Percentiles rank a stretch among this genome's conserved stretches.
These are phyloP conservation scores for Pelagia noctiluca DNA, from an alignment of 30 jellyfish, hydroid and myxozoan genomes.

Conservation along the genomic window DNA sequence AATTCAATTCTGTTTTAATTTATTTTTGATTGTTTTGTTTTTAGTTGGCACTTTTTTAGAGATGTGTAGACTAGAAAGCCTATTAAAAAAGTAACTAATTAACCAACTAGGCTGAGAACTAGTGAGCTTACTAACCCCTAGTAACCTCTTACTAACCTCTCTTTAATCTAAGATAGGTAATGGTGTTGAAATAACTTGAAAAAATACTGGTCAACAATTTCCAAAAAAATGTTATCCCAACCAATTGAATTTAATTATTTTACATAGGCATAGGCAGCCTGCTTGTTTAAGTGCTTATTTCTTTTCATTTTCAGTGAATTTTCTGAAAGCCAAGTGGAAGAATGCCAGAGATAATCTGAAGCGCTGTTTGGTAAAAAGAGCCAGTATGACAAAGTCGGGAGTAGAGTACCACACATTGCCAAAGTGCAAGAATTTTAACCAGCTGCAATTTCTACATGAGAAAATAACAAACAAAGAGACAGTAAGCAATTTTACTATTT, in stretches of 20 bases:
- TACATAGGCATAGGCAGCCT: background rate
- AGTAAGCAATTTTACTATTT: background rate
- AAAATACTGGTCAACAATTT: too few relatives aligned
- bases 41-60: background rate
- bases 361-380: background rate
- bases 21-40: background rate
- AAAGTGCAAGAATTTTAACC: background rate
- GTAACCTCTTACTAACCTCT: too few relatives aligned
- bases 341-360: too few relatives aligned
- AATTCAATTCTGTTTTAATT: background rate
- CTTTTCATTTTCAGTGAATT: background rate
- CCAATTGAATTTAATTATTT: constrained; percentile 1
- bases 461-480: background rate
- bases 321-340: constrained; percentile 6
- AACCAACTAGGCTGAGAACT: too few relatives aligned
- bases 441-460: too few relatives aligned
- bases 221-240: too few relatives aligned
- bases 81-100: too few relatives aligned
- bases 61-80: background rate
- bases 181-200: too few relatives aligned
- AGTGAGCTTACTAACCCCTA: too few relatives aligned
- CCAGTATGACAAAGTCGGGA: constrained; percentile 17
- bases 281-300: background rate
- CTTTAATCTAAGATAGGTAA: too few relatives aligned
- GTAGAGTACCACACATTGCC: constrained; percentile 1